Evolutionary conservation across 1,140 invertebrate genomes (phyloP), one percentile per base, ranked within the genome.

Genomic region (Nixonia krombeini): DNA sequence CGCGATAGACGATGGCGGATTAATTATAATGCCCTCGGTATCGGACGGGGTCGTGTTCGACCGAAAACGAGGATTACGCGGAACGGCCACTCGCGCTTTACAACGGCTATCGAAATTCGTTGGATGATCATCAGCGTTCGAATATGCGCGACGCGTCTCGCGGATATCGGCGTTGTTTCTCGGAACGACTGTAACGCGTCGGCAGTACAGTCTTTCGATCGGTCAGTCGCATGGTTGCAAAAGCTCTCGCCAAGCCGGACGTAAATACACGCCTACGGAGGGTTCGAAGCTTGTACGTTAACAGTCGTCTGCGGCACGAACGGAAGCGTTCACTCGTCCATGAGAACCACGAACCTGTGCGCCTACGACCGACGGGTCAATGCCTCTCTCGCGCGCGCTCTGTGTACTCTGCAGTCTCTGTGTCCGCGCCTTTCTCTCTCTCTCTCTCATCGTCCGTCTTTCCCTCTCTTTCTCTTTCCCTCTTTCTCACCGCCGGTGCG

Each of bases 291-390:
- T 31, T 31, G 29, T 10, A 31, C 29, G 29, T 31, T 10, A 10
- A 31, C 29, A n/a, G 29, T n/a, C 29, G 4, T 31, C 29, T 31
- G 25, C 25, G 25, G 29, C 9, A n/a, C n/a, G n/a, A 31, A 4
- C 12, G 29, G 3, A 15, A 26, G 17, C 12, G 12, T 23, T 25
- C 16, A 8, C 26, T 8, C 12, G 23, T 28, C 42, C 23, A 46
- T 31, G 44, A 46, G 26, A 46, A 23, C 21, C 3, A 15, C 9
- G 13, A 16, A 46, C 44, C 44, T 46, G 44, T 31, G 26, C 44
- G 3, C 26, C 12, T 46, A 15, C 44, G 29, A 16, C 44, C 12
- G 42, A 9, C 44, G 29, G 28, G 44, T 46, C 44, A 46, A 31
- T 46, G 26, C 15, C 28, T 46, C 17, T n/a, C n/a, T n/a, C n/a